Base-by-base conservation (phyloP, 2,113 vertebrate genomes). In the Crypturellus undulatus region DNA sequence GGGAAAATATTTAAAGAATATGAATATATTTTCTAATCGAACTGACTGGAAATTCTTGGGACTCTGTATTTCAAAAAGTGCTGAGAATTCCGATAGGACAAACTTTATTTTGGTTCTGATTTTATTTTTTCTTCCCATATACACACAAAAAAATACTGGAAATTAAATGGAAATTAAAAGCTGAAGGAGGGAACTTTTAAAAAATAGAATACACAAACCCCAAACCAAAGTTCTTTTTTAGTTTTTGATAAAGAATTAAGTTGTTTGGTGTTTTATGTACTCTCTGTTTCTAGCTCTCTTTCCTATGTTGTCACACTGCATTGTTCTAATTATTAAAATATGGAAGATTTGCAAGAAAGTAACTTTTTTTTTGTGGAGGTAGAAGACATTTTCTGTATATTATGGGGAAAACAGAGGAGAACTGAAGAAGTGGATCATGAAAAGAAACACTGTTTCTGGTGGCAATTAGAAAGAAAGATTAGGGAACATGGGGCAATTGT, bases 101-200 rank as follows among this genome's bases (percentile, higher is more conserved):
- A 79, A 14, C 64, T 90, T 91, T 91, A 83, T 83, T 78, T 95
- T 93, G 84, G 43, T 79, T 91, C 54, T 78, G 28, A 38, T 36
- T 30, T 45, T 80, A 9, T 43, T 32, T 70, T n/a, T 51, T 83
- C 71, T 83, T 88, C 84, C 65, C 52, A 81, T 15, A 43, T 43
- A 43, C 15, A 22, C 6, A 69, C 1, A 9, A 87, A 38, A 89
- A 93, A 79, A 83, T 43, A 73, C 24, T 42, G 12, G 10, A 82
- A 92, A 87, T 77, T 18, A 34, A 79, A 73, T 5, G 12, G 18
- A 76, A 87, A 58, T 72, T 26, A 83, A 65, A 91, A 84, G 47
- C 15, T 94, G 58, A 94, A 90, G n/a, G 4, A 58, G 47, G 13
- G 12, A 87, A 3, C 25, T 77, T 87, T 87, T 34, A 58, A 14